These are phyloP conservation scores for Gavia stellata DNA, from an alignment of 2,113 vertebrate genomes.

Conservation along the genomic window DNA sequence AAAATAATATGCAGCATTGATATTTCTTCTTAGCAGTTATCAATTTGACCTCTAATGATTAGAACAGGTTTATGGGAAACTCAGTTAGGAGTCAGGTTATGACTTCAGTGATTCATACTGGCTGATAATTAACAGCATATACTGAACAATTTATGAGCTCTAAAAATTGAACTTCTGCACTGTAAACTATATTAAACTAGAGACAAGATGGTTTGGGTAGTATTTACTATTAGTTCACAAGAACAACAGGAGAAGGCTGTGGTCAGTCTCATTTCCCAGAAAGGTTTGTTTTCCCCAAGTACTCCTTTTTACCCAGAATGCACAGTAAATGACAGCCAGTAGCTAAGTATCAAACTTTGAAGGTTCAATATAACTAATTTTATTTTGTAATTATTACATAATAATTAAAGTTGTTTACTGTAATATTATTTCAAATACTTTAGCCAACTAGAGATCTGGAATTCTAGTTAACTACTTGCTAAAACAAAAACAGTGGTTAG, in stretches of 20 bases:
- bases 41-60: conserved; percentile 54
- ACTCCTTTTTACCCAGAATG: neutral
- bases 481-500: neutral
- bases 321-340: neutral
- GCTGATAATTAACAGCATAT: conserved; percentile 35
- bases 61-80: conserved; percentile 42
- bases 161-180: neutral
- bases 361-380: neutral
- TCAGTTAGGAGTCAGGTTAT: conserved; percentile 45
- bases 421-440: neutral
- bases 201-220: neutral
- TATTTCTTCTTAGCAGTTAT: conserved; percentile 16
- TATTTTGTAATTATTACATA: neutral
- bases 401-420: neutral
- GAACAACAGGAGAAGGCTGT: neutral
- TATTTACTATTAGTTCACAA: neutral
- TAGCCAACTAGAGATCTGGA: neutral
- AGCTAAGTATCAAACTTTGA: neutral
- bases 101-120: neutral
- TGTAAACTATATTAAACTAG: neutral
- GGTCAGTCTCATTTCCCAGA: neutral
- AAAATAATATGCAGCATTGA: neutral
- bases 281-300: neutral
- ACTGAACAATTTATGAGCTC: neutral
- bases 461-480: neutral